Percentiles rank a stretch among this genome's conserved stretches.
Evolutionary conservation across 2,797 vertebrate genomes (phyloP).

Genomic region (Malurus leucopterus): DNA sequence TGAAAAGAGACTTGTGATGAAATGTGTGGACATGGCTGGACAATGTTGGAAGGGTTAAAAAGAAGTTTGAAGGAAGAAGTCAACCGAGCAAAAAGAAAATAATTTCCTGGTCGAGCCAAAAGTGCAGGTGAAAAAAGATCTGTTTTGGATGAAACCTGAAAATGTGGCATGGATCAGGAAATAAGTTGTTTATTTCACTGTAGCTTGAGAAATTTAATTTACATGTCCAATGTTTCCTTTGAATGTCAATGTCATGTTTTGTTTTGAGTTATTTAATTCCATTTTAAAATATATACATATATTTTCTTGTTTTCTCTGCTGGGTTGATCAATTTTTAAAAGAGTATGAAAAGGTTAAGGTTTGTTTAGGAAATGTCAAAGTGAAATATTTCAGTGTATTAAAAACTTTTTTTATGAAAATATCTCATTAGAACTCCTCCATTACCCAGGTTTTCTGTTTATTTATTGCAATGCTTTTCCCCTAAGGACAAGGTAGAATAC

Average conservation of each 20-base stretch:
- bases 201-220: slow-evolving; percentile 15
- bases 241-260: slow-evolving; percentile 43
- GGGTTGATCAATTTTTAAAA: slow-evolving; percentile 42
- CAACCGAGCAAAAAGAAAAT: neutral
- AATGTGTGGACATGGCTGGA: neutral
- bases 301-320: slow-evolving; percentile 32
- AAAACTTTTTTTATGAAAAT: slow-evolving; percentile 47
- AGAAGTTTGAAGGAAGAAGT: neutral
- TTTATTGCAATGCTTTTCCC: slow-evolving; percentile 13
- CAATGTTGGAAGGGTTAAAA: neutral
- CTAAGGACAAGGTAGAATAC: neutral
- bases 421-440: slow-evolving; percentile 38
- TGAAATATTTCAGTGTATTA: slow-evolving; percentile 37
- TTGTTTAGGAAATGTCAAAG: slow-evolving; percentile 57
- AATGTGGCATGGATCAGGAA: neutral
- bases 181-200: slow-evolving; percentile 11
- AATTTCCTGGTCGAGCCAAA: neutral
- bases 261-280: slow-evolving; percentile 35
- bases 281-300: slow-evolving; percentile 30
- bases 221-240: neutral
- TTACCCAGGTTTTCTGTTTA: slow-evolving; percentile 21
- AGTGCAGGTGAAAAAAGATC: neutral
- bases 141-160: neutral
- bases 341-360: slow-evolving; percentile 55
- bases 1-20: neutral